A percentile compares a stretch with the other conserved stretches of the same genome.
phyloP scores from a whole-genome alignment of 2,888 invertebrate species.

The Patella depressa region DNA sequence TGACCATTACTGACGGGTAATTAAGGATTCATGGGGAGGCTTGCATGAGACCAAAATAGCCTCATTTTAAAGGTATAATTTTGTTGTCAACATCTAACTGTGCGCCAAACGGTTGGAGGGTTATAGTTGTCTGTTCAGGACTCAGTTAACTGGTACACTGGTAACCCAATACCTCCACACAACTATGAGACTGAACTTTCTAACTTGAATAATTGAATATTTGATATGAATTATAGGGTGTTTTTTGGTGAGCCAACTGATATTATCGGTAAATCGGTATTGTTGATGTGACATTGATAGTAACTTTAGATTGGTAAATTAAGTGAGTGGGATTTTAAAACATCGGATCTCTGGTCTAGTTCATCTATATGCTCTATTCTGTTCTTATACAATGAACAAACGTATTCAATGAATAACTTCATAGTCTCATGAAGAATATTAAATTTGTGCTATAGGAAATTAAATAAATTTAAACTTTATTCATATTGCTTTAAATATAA shows the following conservation, averaged over 20 bases:
- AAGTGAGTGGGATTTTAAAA: too few species aligned
- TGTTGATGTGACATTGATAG: background rate
- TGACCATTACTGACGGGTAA: constrained; percentile 1
- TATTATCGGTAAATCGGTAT: background rate
- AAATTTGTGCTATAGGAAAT: too few species aligned
- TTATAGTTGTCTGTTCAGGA: too few species aligned
- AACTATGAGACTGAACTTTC: constrained; percentile 7
- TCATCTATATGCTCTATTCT: too few species aligned
- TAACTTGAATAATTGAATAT: background rate
- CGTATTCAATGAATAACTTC: too few species aligned
- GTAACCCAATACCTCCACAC: background rate
- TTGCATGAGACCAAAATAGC: constrained; percentile 11
- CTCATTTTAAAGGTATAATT: constrained; percentile 9
- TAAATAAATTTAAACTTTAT: too few species aligned
- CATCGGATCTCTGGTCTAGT: too few species aligned
- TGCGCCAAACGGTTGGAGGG: background rate
- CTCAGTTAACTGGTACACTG: too few species aligned
- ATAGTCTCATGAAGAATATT: too few species aligned
- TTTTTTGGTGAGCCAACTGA: constrained; percentile 2
- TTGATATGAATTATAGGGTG: background rate
- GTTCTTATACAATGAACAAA: too few species aligned
- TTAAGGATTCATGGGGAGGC: background rate
- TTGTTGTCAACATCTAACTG: constrained; percentile 4
- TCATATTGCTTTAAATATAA: too few species aligned
- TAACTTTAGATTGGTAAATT: too few species aligned